Conservation (phyloP, 2,113 vertebrate genomes). For the Morone chrysops region DNA sequence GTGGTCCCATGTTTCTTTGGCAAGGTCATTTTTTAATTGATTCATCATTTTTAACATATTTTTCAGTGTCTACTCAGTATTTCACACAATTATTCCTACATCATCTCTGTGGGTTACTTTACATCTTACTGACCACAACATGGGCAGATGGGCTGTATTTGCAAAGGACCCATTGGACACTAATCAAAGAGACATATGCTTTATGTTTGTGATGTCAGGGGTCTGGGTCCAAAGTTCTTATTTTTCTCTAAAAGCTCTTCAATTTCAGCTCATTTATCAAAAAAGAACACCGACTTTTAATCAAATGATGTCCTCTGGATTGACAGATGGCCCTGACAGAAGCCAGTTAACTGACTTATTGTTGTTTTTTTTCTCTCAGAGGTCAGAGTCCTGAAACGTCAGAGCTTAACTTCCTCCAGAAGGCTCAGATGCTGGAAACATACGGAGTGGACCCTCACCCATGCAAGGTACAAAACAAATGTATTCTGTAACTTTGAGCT, state of each 20-base stretch:
- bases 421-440: conserved; percentile 96
- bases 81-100: neutral
- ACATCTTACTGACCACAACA: neutral
- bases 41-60: neutral
- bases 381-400: conserved; percentile 94
- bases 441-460: conserved; percentile 98
- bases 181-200: neutral
- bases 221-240: neutral
- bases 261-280: neutral
- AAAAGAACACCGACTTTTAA: neutral
- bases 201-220: neutral
- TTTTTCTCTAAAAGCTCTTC: neutral
- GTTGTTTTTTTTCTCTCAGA: conserved; percentile 73
- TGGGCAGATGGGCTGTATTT: conserved; percentile 12
- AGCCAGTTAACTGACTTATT: neutral
- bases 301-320: neutral
- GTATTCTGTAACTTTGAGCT: neutral
- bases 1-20: neutral
- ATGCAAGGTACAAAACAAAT: conserved; percentile 88
- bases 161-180: neutral
- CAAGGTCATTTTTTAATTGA: neutral
- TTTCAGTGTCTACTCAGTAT: neutral
- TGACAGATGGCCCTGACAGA: neutral
- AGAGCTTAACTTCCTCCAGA: conserved; percentile 95
- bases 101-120: neutral